These are phyloP conservation scores for Phocides pigmalion DNA, from an alignment of 1,140 invertebrate genomes.

Conservation along the genomic window DNA sequence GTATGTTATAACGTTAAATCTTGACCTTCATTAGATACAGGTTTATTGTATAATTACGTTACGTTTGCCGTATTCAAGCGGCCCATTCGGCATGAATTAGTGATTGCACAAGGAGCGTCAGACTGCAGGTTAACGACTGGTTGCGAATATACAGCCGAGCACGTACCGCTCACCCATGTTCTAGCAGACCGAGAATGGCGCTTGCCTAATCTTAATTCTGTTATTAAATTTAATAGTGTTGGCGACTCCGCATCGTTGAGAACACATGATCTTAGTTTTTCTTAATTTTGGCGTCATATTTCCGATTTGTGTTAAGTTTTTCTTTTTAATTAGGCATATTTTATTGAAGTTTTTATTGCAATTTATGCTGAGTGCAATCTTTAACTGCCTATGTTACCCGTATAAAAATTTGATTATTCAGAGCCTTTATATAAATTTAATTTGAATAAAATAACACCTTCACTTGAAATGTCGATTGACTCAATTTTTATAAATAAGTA, in stretches of 20 bases:
- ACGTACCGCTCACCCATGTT: constrained; percentile 43
- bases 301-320: not conserved
- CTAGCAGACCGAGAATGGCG: constrained; percentile 29
- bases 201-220: constrained; percentile 49
- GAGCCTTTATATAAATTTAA: too few species aligned
- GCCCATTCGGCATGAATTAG: constrained; percentile 40
- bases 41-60: constrained; percentile 52
- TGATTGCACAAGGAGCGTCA: constrained; percentile 54
- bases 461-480: too few species aligned
- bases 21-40: constrained; percentile 48
- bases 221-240: constrained; percentile 49
- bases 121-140: constrained; percentile 63
- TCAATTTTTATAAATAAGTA: too few species aligned
- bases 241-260: constrained; percentile 15
- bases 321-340: too few species aligned
- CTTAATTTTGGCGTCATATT: constrained; percentile 4
- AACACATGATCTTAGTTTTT: not conserved
- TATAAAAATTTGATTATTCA: too few species aligned
- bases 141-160: constrained; percentile 55
- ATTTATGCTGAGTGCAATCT: too few species aligned
- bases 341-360: too few species aligned
- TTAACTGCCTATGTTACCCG: too few species aligned
- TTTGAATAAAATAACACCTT: too few species aligned
- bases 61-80: constrained; percentile 41
- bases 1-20: constrained; percentile 29